Base-by-base conservation (phyloP, 2,113 vertebrate species). In the Gallinago paraguaiae region DNA sequence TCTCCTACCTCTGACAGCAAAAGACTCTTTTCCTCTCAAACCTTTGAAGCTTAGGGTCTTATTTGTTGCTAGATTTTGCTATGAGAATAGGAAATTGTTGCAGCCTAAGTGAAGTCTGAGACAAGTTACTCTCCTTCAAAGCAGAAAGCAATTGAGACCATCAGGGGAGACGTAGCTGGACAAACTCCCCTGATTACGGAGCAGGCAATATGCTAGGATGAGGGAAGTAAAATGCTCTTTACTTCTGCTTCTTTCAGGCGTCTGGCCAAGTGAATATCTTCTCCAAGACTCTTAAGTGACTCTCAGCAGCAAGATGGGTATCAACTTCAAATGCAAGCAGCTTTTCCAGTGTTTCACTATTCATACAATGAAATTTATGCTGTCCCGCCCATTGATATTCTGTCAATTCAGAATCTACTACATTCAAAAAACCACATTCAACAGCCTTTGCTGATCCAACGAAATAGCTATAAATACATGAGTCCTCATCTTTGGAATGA, bases 351-450 rank as follows among this genome's bases (percentile, higher is more conserved):
- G 17, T 69, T 68, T 45, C 63, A 37, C 18, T 69, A n/a, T 33
- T 48, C 45, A 25, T 35, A 23, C 48, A 86, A 28, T 35, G 39
- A 86, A 79, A 71, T 64, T 11, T 33, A 33, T 50, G 17, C 22
- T 64, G 22, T 64, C 18, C 22, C 64, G 31, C 9, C 60, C 28
- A 50, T 8, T 77, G 59, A 76, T 20, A 77, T 8, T 71, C 69
- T 68, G 35, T 11, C 56, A 27, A 35, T 95, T 59, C n/a, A 79
- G 27, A 85, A 92, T 71, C 7, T 28, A 63, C 63, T 35, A 67
- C 7, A 45, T 31, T 41, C 0, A 5, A 16, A 39, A 70, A 64
- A 37, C 24, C 0, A 2, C 10, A 8, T 13, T 54, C 33, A 78
- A 56, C 35, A 63, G 51, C 24, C 54, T 65, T 86, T 74, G 35